Evolutionary conservation across 1,140 invertebrate species (phyloP).

Genomic region (Pentalonia nigronervosa): DNA sequence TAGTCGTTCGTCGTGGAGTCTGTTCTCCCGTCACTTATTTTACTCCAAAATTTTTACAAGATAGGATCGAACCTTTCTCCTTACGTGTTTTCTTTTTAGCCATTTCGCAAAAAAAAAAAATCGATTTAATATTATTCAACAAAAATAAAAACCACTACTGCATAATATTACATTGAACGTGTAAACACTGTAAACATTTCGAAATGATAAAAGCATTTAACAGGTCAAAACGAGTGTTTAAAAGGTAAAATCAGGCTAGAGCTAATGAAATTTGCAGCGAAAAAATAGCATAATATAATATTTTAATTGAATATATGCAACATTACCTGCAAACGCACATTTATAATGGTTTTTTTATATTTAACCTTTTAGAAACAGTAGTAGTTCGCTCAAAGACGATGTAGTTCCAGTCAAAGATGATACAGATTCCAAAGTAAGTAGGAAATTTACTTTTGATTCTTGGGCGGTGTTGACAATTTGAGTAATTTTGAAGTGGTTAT

Average conservation of each 20-base stretch:
- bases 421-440: slow-evolving; percentile 44
- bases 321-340: background rate
- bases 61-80: slow-evolving; percentile 20
- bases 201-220: slow-evolving; percentile 56
- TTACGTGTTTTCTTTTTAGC: background rate
- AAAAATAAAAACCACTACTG: background rate
- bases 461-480: slow-evolving; percentile 32
- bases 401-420: slow-evolving; percentile 40
- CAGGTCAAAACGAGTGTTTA: slow-evolving; percentile 51
- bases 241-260: slow-evolving; percentile 24
- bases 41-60: background rate
- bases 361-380: slow-evolving; percentile 50
- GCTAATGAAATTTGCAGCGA: background rate
- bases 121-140: background rate
- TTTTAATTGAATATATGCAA: background rate
- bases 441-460: background rate
- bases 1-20: slow-evolving; percentile 21
- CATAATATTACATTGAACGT: background rate
- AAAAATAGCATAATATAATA: background rate
- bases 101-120: background rate
- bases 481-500: slow-evolving; percentile 53
- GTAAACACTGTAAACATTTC: slow-evolving; percentile 28
- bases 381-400: slow-evolving; percentile 41
- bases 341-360: background rate
- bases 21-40: slow-evolving; percentile 41